Percentiles rank a stretch among this genome's conserved stretches.
phyloP scores from a whole-genome alignment of 1,140 invertebrate genomes.

The Drosophila mauritiana region DNA sequence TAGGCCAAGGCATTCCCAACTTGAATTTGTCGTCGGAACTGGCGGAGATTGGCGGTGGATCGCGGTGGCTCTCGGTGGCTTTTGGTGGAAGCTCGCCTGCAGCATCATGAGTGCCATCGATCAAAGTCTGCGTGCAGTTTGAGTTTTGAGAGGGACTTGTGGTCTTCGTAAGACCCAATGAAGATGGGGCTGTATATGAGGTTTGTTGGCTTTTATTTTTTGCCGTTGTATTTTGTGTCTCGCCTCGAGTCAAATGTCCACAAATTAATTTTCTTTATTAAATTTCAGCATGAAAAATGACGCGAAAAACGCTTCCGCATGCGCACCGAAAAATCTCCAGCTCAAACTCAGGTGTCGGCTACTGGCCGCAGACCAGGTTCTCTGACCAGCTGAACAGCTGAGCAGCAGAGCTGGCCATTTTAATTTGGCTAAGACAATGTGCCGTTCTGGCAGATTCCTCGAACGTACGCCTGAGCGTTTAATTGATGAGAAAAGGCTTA shows the following conservation, averaged over 20 bases:
- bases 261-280: constrained; percentile 84
- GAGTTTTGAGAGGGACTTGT: constrained; percentile 49
- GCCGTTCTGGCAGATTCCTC: constrained; percentile 65
- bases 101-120: constrained; percentile 81
- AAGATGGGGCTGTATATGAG: constrained; percentile 14
- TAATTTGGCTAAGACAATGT: constrained; percentile 81
- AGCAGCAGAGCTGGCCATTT: constrained; percentile 41
- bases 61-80: constrained; percentile 15
- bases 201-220: constrained; percentile 2
- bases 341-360: constrained; percentile 66
- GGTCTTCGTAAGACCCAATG: constrained; percentile 6
- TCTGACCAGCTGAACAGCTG: constrained; percentile 6
- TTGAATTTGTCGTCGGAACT: constrained; percentile 75
- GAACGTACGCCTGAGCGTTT: constrained; percentile 61
- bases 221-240: constrained; percentile 59
- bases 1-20: constrained; percentile 67
- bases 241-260: constrained; percentile 82
- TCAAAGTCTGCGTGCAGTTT: constrained; percentile 79
- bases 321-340: constrained; percentile 49
- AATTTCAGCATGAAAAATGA: constrained; percentile 84
- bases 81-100: constrained; percentile 59
- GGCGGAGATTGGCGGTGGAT: constrained; percentile 38
- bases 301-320: constrained; percentile 82
- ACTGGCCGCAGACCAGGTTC: constrained; percentile 2
- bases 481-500: constrained; percentile 65